A percentile compares a stretch with the other conserved stretches of the same genome.
These are phyloP conservation scores for Ganaspis sp. DNA, from an alignment of 1,140 invertebrate species.

Conservation along the genomic window DNA sequence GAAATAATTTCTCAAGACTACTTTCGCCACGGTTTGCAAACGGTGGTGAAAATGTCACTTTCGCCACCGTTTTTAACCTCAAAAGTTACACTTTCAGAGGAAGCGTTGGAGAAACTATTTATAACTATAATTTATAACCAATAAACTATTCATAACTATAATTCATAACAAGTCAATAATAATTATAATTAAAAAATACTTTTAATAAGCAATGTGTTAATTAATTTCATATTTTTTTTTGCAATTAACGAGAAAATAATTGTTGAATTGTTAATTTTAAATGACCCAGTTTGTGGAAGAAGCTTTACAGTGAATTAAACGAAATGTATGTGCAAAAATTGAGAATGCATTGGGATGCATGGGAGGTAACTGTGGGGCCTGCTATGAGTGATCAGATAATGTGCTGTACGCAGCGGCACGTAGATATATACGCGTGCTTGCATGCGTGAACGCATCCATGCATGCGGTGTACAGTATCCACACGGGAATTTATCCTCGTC, in stretches of 20 bases:
- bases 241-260: not conserved
- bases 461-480: conserved; percentile 30
- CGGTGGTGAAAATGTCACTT: too few relatives aligned
- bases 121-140: too few relatives aligned
- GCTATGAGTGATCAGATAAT: conserved; percentile 69
- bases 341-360: conserved; percentile 58
- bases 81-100: too few relatives aligned
- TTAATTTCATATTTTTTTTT: too few relatives aligned
- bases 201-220: too few relatives aligned
- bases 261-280: not conserved
- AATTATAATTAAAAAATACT: too few relatives aligned
- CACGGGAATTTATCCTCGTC: conserved; percentile 18
- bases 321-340: conserved; percentile 38
- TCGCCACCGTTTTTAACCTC: too few relatives aligned
- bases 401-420: conserved; percentile 47
- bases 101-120: too few relatives aligned
- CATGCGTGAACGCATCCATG: conserved; percentile 50
- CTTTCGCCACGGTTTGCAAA: too few relatives aligned
- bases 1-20: too few relatives aligned
- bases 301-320: not conserved
- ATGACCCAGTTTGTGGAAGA: not conserved
- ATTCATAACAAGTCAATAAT: too few relatives aligned
- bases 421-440: conserved; percentile 54
- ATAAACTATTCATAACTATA: too few relatives aligned
- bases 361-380: conserved; percentile 43